Evolutionary conservation across 2,797 vertebrate species (phyloP).

Genomic region (Hephaestus fuliginosus): DNA sequence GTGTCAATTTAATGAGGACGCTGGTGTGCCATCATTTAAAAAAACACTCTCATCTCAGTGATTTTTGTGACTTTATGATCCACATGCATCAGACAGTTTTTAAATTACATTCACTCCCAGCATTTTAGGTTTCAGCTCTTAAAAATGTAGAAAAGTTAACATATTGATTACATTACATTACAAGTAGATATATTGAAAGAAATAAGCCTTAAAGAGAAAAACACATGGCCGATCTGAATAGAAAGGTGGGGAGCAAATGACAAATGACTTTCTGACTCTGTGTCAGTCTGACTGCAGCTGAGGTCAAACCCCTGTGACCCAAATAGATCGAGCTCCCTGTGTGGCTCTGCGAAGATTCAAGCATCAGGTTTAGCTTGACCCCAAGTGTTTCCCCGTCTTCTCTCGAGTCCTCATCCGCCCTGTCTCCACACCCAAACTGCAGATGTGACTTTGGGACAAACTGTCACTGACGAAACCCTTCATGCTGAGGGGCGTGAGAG

Average conservation of each 20-base stretch:
- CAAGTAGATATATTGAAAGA: background rate
- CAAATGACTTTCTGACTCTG: background rate
- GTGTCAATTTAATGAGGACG: background rate
- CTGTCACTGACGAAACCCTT: slow-evolving; percentile 2
- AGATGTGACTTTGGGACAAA: slow-evolving; percentile 41
- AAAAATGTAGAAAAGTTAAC: background rate
- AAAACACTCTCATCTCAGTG: background rate
- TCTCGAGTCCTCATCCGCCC: slow-evolving; percentile 18
- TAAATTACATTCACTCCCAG: background rate
- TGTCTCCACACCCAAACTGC: slow-evolving; percentile 13
- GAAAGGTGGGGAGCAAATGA: background rate
- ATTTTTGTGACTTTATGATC: background rate
- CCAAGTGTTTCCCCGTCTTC: slow-evolving; percentile 19
- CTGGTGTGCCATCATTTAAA: background rate
- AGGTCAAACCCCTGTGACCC: slow-evolving; percentile 26
- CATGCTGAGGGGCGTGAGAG: background rate
- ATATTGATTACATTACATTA: background rate
- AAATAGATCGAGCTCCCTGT: slow-evolving; percentile 1
- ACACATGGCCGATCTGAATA: background rate
- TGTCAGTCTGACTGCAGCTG: slow-evolving; percentile 22
- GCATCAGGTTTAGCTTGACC: slow-evolving; percentile 29
- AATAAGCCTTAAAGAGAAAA: background rate
- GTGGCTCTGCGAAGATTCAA: slow-evolving; percentile 10
- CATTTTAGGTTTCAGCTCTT: background rate
- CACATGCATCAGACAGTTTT: background rate